Percentiles rank a stretch among this genome's conserved stretches.
Evolutionary conservation across 1,140 invertebrate species (phyloP).

Genomic region (Whitmania pigra): DNA sequence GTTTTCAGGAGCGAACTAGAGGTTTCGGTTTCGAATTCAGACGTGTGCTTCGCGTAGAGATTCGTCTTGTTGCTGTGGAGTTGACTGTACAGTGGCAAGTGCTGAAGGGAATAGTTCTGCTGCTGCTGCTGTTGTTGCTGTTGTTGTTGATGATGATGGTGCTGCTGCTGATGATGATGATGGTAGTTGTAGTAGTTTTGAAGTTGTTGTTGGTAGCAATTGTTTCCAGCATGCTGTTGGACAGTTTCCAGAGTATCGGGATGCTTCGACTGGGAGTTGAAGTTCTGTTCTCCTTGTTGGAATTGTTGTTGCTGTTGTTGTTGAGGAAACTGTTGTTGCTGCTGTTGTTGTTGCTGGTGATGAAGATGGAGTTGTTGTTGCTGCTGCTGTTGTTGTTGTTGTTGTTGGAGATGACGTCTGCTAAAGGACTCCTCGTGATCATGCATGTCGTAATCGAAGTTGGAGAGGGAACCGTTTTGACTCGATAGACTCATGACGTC

Average conservation of each 20-base stretch:
- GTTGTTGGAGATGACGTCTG: neutral
- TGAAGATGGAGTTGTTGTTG: slow-evolving; percentile 9
- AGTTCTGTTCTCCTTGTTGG: neutral
- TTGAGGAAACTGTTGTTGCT: neutral
- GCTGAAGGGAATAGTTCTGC: neutral
- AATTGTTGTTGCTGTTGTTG: neutral
- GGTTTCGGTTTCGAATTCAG: neutral
- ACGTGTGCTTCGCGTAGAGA: neutral
- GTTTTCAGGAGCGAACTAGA: neutral
- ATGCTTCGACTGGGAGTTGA: neutral
- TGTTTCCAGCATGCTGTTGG: neutral
- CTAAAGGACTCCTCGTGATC: too few species aligned
- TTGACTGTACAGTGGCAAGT: too few species aligned
- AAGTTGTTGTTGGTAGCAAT: slow-evolving; percentile 10
- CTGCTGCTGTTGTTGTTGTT: slow-evolving; percentile 4
- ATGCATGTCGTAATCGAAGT: too few species aligned
- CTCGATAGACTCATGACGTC: too few species aligned
- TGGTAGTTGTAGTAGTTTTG: slow-evolving; percentile 10
- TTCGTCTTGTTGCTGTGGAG: neutral
- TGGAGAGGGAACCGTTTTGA: too few species aligned
- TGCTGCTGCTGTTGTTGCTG: neutral
- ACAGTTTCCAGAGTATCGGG: neutral
- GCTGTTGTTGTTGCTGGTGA: neutral
- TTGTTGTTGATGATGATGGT: neutral
- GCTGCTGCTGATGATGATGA: neutral